Evolutionary conservation across 1,140 invertebrate species (phyloP), one percentile per base, ranked within the genome.

Genomic region (Portunus trituberculatus): DNA sequence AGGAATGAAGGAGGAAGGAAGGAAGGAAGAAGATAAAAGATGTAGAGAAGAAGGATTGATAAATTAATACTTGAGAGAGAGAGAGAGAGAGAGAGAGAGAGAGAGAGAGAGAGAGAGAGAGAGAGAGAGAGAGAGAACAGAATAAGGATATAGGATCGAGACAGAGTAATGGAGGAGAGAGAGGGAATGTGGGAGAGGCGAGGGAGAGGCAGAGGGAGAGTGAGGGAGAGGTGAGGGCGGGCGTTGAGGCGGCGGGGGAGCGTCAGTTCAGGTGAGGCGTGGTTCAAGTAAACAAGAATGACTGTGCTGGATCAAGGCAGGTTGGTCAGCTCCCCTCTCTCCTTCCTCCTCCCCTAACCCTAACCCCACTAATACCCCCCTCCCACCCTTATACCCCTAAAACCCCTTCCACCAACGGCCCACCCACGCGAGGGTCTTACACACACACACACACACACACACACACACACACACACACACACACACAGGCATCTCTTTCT

Each of bases 391-490:
- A 6, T 39, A 39, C 39, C 39, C 39, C 39, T 6, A 1, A 39
- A 39, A 1, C 1, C 39, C 39, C 52, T 10, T 20, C 52, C 52
- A 12, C 16, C 52, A 14, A 59, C 52, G 39, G 39, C 52, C 39
- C 39, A 39, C 39, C 39, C 39, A 12, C 52, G 12, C 52, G 12
- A 59, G 16, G 12, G 52, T 14, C 52, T 14, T 20, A 59, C 59
- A 76, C 59, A 10, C 20, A 76, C 59, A 76, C 28, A 89, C 87
- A 48, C 48, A 32, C 88, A 90, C 31, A 90, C 88, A 39, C 31
- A 90, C 39, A 46, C 39, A 25, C 39, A 90, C 14, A 90, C 88
- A 48, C 88, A 90, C 31, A 90, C 88, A 48, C 39, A 46, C 39
- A 90, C 88, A 32, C 88, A 46, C 88, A 25, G 7, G 31, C 39